A percentile compares a stretch with the other conserved stretches of the same genome.
Conservation (phyloP, 1,140 invertebrate species). For the Stegodyphus dumicola region DNA sequence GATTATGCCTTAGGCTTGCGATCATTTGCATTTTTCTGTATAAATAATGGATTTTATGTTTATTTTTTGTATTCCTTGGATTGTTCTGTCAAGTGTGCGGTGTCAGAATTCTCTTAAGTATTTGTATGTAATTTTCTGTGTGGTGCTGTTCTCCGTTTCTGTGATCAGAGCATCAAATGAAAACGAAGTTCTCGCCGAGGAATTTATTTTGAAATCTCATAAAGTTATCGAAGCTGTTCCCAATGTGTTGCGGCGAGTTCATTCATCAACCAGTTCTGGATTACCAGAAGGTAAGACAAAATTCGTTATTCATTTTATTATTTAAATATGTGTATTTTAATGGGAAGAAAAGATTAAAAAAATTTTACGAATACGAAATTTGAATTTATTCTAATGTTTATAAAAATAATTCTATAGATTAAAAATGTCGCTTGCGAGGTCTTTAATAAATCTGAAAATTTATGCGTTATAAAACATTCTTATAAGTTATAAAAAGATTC, state of each 20-base stretch:
- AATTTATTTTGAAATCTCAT: constrained; percentile 45
- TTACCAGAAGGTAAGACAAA: constrained; percentile 30
- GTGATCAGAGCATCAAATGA: background rate
- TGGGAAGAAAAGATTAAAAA: too few species aligned
- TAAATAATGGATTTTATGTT: constrained; percentile 49
- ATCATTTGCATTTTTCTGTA: constrained; percentile 5
- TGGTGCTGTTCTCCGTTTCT: constrained; percentile 17
- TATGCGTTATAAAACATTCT: too few species aligned
- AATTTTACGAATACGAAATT: too few species aligned
- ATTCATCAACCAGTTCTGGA: constrained; percentile 7
- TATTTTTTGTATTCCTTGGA: constrained; percentile 50
- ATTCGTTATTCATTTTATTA: background rate
- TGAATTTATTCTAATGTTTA: too few species aligned
- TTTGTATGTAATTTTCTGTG: constrained; percentile 12
- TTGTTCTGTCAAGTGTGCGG: constrained; percentile 35
- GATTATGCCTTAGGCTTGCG: constrained; percentile 20
- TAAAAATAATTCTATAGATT: too few species aligned
- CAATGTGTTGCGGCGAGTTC: constrained; percentile 23
- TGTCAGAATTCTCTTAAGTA: constrained; percentile 22
- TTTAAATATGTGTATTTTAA: background rate
- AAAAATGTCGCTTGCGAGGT: too few species aligned
- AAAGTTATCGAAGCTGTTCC: constrained; percentile 59
- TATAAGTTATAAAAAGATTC: too few species aligned
- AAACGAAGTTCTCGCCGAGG: constrained; percentile 2
- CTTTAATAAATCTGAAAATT: too few species aligned